These are phyloP conservation scores for Pammene aurita DNA, from an alignment of 2,888 invertebrate species.

Conservation along the genomic window DNA sequence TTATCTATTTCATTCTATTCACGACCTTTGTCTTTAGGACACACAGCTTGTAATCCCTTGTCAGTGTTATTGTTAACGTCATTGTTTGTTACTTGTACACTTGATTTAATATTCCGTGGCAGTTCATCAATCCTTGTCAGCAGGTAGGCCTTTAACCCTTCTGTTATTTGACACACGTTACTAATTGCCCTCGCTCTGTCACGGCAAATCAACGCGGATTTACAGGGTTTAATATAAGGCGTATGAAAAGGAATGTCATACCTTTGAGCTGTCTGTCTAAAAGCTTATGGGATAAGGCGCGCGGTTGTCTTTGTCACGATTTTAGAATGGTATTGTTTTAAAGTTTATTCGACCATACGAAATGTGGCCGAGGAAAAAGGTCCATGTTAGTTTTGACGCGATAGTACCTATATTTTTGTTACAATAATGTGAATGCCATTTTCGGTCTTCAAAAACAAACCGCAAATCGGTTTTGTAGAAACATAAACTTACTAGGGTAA, in stretches of 20 bases:
- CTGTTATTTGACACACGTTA: slow-evolving; percentile 41
- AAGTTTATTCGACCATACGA: no score
- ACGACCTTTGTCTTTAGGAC: neutral
- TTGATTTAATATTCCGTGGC: slow-evolving; percentile 38
- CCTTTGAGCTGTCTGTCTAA: slow-evolving; percentile 18
- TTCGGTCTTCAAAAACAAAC: no score
- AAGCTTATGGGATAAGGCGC: slow-evolving; percentile 13
- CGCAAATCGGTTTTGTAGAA: no score
- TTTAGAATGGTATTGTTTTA: neutral
- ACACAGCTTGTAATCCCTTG: slow-evolving; percentile 11
- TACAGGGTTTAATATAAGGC: slow-evolving; percentile 28
- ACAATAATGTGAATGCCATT: neutral
- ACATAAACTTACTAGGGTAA: no score
- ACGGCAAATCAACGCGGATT: slow-evolving; percentile 40
- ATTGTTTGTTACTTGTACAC: slow-evolving; percentile 21
- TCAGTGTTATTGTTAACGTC: neutral
- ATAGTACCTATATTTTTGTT: neutral
- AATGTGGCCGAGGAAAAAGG: no score
- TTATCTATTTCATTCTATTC: neutral
- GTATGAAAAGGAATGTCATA: slow-evolving; percentile 36
- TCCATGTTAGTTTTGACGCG: no score
- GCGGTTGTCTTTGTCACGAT: neutral
- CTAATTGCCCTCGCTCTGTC: slow-evolving; percentile 39
- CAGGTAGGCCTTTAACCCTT: slow-evolving; percentile 36
- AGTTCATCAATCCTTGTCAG: slow-evolving; percentile 38